A percentile compares a stretch with the other conserved stretches of the same genome.
Evolutionary conservation across 2,113 vertebrate genomes (phyloP).

Genomic region (Galbula dea): DNA sequence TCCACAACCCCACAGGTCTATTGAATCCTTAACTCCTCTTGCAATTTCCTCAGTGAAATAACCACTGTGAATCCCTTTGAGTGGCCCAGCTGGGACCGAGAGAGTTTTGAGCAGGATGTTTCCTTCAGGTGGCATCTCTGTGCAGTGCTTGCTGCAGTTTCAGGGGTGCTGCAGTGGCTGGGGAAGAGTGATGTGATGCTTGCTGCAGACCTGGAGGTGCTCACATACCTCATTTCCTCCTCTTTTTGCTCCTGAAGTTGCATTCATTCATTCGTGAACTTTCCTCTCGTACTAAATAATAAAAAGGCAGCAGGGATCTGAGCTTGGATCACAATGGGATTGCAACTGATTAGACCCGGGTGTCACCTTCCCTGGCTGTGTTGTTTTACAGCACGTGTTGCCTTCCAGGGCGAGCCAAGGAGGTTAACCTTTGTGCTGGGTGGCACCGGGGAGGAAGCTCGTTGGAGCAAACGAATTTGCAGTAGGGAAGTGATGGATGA

Average conservation of each 20-base stretch:
- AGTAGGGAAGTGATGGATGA: not conserved
- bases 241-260: not conserved
- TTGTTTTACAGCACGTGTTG: not conserved
- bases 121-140: rapidly evolving
- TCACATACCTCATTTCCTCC: not conserved
- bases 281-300: not conserved
- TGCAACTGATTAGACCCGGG: not conserved
- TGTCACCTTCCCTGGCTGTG: not conserved
- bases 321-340: not conserved
- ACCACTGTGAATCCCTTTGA: rapidly evolving
- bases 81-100: rapidly evolving
- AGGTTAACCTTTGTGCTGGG: not conserved
- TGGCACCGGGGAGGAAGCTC: not conserved
- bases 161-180: rapidly evolving
- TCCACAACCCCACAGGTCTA: not conserved
- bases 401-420: not conserved
- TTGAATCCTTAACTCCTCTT: not conserved
- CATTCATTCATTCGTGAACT: too few relatives aligned
- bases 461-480: not conserved
- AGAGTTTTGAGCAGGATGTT: rapidly evolving
- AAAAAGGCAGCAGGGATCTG: not conserved
- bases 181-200: not conserved
- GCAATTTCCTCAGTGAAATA: not conserved
- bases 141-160: too few relatives aligned
- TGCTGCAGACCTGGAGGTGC: rapidly evolving